Evolutionary conservation across 2,888 invertebrate species (phyloP), one percentile per base, ranked within the genome.

Genomic region (Apamea epomidion): DNA sequence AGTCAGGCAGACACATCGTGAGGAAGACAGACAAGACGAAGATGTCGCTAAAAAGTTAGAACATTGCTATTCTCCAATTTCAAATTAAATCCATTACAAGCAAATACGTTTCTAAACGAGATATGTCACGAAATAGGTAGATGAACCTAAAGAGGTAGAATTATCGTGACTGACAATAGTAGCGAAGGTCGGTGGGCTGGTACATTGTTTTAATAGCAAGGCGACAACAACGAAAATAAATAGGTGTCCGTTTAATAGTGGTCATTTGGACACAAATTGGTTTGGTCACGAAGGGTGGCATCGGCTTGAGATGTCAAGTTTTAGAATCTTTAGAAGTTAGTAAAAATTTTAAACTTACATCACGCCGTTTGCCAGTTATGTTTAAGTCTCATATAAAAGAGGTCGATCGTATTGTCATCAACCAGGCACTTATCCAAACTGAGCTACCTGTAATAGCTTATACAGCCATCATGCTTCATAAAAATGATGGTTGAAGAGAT

Each of bases 261-360:
- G 80, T 68, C 64, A 81, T 89, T 89, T 81, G 67, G 78, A 65
- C 64, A 77, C 45, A 78, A 89, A 88, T 88, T 70, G 77, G 32
- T 81, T 81, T 80, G 29, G 74, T 81, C 88, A 89, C 88, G 88
- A 76, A 86, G 68, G 58, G 58, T 60, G 8, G 70, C 42, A 80
- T 78, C 45, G 12, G 70, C 42, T 78, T 78, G 51, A 74, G 51
- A 64, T 60, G 48, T 64, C 73, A 58, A 58, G n/a, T 72, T 80
- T 76, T 14, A n/a, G 45, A 37, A 62, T 69, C 29, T 71, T 62
- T 45, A 72, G 42, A 10, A 25, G 14, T 45, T 51, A 14, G 16
- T 70, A n/a, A n/a, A n/a, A n/a, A n/a, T n/a, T n/a, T n/a, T 32
- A 25, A 48, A 48, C 16, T 48, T 48, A 48, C 16, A 48, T 48